Evolutionary conservation across 1,140 invertebrate species (phyloP), one percentile per base, ranked within the genome.

Genomic region (Drosophila grimshawi): DNA sequence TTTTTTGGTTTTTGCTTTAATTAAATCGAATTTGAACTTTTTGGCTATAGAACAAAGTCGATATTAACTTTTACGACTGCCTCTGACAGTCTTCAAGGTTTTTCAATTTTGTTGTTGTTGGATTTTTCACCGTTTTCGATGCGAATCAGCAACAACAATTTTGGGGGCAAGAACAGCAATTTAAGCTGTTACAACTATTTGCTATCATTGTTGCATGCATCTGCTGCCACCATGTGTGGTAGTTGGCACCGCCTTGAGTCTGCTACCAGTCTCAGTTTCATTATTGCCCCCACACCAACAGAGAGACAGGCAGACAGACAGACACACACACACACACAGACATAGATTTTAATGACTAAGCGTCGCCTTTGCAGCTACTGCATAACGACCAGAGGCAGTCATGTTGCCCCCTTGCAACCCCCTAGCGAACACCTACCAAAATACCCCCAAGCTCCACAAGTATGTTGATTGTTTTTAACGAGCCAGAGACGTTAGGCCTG

Each of bases 351-450:
- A 78, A 69, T 78, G 76, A 78, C 76, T 75, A 69, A 70, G 76
- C 71, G 70, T 77, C 63, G 68, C 43, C 48, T 76, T 73, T 53
- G 51, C 75, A 67, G 75, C 76, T 78, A 78, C 76, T 75, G 71
- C 71, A 64, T 75, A 78, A 74, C 70, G 71, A 73, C 56, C 61
- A 55, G 53, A 63, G 64, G 39, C 70, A 30, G 70, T 27, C 51
- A 19, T 55, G 45, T 37, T 8, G 10, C 8, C 37, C 37, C 46
- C 55, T 1, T 1, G 19, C n/a, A 33, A 8, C 55, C 35, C 5
- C 11, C 8, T 19, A 19, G 19, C 19, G 19, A 19, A 19, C 19
- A 19, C 19, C 19, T 19, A 19, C 8, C 7, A 10, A 41, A 41
- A 41, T 41, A 41, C 55, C 3, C 2, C 30, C 8, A 5, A 39